Evolutionary conservation across 2,888 invertebrate species (phyloP).

Genomic region (Clusia tigrina): DNA sequence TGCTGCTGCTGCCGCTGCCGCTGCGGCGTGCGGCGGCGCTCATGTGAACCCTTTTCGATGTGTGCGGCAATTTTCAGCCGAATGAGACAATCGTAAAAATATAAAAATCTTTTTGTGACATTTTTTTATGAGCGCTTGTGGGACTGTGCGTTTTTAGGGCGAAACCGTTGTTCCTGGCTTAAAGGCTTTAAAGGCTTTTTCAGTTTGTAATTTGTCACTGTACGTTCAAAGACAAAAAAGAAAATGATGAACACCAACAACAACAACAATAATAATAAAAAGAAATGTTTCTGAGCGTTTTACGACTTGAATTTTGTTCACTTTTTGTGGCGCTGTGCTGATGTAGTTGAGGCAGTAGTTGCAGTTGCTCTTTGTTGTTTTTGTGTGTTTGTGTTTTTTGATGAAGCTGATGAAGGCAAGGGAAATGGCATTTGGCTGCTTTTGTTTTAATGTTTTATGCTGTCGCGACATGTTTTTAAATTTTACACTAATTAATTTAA

Average conservation of each 20-base stretch:
- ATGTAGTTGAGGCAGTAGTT: neutral
- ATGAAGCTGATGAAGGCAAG: neutral
- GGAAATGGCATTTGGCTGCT: neutral
- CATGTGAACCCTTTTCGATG: constrained; percentile 20
- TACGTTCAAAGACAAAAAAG: constrained; percentile 25
- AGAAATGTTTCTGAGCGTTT: constrained; percentile 6
- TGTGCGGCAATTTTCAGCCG: constrained; percentile 28
- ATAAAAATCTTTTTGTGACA: constrained; percentile 23
- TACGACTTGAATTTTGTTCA: neutral
- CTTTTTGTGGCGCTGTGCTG: neutral
- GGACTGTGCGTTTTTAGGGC: constrained; percentile 8
- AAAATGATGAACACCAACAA: too few relatives aligned
- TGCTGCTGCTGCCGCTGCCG: constrained; percentile 36
- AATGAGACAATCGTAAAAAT: constrained; percentile 30
- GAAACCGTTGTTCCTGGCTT: constrained; percentile 10
- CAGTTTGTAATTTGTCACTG: constrained; percentile 33
- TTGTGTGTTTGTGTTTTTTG: constrained; percentile 9
- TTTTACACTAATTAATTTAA: constrained; percentile 29
- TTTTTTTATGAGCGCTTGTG: constrained; percentile 15
- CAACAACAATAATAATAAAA: too few relatives aligned
- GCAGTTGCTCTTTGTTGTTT: constrained; percentile 10
- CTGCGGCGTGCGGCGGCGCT: neutral
- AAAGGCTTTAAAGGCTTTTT: constrained; percentile 13
- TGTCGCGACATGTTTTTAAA: constrained; percentile 11
- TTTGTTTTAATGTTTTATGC: neutral